These are phyloP conservation scores for Aradophagus sp. DNA, from an alignment of 1,140 invertebrate genomes.

Conservation along the genomic window DNA sequence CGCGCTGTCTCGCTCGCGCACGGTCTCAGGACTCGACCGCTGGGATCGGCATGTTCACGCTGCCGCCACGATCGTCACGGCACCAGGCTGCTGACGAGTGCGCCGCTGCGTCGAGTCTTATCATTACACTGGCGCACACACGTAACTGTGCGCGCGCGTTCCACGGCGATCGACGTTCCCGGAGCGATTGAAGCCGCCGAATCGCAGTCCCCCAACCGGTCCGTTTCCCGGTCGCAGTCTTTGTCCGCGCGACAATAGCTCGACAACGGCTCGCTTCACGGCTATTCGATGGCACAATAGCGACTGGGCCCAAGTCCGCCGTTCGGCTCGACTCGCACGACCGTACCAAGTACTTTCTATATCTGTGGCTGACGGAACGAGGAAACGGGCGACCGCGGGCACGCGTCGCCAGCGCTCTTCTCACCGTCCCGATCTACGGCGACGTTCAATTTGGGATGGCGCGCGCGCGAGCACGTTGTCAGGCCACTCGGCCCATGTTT, in stretches of 20 bases:
- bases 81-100: slow-evolving; percentile 16
- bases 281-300: too few species aligned
- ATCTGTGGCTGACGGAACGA: slow-evolving; percentile 32
- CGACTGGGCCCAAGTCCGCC: too few species aligned
- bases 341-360: slow-evolving; percentile 36
- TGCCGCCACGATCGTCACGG: neutral
- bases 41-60: slow-evolving; percentile 11
- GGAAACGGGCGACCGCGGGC: slow-evolving; percentile 22
- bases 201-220: neutral
- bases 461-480: too few species aligned
- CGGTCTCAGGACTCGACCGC: slow-evolving; percentile 1
- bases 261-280: too few species aligned
- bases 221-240: neutral
- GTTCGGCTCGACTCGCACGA: slow-evolving; percentile 13
- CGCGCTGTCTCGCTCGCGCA: too few species aligned
- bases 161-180: too few species aligned
- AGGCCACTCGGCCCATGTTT: too few species aligned
- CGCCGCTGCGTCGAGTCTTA: slow-evolving; percentile 25
- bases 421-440: too few species aligned
- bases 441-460: too few species aligned
- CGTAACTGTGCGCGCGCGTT: too few species aligned
- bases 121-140: slow-evolving; percentile 9
- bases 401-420: slow-evolving; percentile 4
- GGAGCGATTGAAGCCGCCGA: too few species aligned
- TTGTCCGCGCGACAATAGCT: too few species aligned